Percentiles rank a stretch among this genome's conserved stretches.
Evolutionary conservation across 2,797 vertebrate genomes (phyloP).

Genomic region (Chloroceryle inda): DNA sequence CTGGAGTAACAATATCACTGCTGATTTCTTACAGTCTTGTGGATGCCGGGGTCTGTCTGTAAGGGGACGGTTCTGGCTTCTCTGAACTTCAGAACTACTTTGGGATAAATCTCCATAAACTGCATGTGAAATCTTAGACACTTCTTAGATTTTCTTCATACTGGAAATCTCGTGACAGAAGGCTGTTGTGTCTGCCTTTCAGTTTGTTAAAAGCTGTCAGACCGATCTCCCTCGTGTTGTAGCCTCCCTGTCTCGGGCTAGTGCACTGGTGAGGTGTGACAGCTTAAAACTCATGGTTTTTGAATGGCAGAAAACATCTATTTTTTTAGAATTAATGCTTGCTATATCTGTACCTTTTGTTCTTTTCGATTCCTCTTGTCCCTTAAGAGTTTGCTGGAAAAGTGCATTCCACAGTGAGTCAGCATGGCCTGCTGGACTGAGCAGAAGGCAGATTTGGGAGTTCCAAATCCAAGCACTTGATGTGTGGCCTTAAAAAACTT

Average conservation of each 20-base stretch:
- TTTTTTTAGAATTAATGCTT: neutral
- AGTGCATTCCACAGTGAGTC: constrained; percentile 54
- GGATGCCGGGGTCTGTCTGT: neutral
- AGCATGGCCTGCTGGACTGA: constrained; percentile 39
- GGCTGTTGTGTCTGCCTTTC: constrained; percentile 1
- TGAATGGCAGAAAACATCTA: neutral
- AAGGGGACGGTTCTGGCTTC: constrained; percentile 8
- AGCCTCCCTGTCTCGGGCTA: neutral
- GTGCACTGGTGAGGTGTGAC: neutral
- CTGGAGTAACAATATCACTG: neutral
- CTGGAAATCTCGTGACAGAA: neutral
- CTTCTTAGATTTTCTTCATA: neutral
- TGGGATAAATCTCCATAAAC: neutral
- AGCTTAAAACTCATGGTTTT: neutral
- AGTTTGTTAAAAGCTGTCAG: neutral
- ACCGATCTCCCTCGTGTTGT: neutral
- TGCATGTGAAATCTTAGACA: neutral
- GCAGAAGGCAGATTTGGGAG: constrained; percentile 23
- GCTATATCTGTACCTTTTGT: constrained; percentile 37
- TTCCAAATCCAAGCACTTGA: constrained; percentile 22
- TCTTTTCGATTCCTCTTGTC: constrained; percentile 26
- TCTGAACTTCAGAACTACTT: neutral
- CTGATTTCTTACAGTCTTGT: neutral
- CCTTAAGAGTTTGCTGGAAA: constrained; percentile 18
- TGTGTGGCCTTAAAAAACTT: constrained; percentile 46